phyloP scores from a whole-genome alignment of 2,797 vertebrate species.

The Sarcophilus harrisii region DNA sequence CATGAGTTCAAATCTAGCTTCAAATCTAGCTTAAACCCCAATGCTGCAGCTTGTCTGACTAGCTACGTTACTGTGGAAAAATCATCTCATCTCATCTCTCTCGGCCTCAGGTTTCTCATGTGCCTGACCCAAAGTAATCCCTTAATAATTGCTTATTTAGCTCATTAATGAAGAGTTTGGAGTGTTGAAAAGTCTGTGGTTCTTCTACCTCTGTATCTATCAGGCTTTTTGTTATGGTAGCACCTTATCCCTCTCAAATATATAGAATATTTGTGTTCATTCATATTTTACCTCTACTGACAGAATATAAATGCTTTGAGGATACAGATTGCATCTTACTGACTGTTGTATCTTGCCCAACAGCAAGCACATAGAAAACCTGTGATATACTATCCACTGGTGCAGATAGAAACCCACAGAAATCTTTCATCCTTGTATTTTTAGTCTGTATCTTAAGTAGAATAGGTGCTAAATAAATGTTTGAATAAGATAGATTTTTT shows the following conservation, averaged over 20 bases:
- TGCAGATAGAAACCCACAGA: not conserved
- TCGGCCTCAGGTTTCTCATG: not conserved
- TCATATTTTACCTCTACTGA: not conserved
- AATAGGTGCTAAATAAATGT: not conserved
- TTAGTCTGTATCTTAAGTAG: not conserved
- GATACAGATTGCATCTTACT: not conserved
- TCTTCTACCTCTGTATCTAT: not conserved
- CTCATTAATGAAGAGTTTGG: not conserved
- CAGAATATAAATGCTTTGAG: not conserved
- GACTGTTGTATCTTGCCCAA: not conserved
- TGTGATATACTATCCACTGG: not conserved
- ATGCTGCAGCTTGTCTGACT: not conserved
- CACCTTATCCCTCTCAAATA: not conserved
- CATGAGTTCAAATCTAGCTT: not conserved
- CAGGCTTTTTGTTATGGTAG: not conserved
- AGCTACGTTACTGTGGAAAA: not conserved
- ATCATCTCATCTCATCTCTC: not conserved
- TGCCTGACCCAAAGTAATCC: not conserved
- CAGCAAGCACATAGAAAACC: not conserved
- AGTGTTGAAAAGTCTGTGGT: not conserved
- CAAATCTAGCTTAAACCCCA: not conserved
- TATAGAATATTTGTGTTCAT: not conserved
- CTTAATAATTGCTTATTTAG: not conserved
- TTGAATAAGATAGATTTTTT: not conserved
- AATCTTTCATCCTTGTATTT: not conserved